Percentiles rank a stretch among this genome's conserved stretches.
Conservation (phyloP, 37 sponge, comb jelly and placozoan species). For the Ianthella basta region DNA sequence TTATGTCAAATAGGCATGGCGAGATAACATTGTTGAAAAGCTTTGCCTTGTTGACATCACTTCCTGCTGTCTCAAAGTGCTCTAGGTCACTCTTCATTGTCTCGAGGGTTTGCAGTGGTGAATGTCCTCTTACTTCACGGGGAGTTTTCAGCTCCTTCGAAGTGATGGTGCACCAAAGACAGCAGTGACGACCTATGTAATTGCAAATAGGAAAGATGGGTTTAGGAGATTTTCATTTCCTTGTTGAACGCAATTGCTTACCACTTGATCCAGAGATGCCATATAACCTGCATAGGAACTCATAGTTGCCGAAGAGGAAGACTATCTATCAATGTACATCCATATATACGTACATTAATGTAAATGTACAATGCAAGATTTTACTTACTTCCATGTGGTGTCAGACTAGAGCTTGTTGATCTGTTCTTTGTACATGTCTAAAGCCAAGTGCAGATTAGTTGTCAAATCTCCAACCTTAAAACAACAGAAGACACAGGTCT, state of each 20-base stretch:
- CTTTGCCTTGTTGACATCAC: not conserved
- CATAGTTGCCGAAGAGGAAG: slow-evolving; percentile 58
- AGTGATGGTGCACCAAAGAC: slow-evolving; percentile 54
- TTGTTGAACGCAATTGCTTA: not conserved
- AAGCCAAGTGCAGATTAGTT: slow-evolving; percentile 40
- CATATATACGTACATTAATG: not conserved
- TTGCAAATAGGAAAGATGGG: not conserved
- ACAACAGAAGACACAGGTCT: slow-evolving; percentile 16
- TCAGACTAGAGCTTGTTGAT: slow-evolving; percentile 18
- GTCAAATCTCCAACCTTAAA: slow-evolving; percentile 45
- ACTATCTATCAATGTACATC: slow-evolving; percentile 6
- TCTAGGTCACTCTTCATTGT: not conserved
- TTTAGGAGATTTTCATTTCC: not conserved
- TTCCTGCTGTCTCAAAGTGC: not conserved
- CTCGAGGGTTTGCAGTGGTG: not conserved
- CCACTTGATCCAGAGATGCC: slow-evolving; percentile 58
- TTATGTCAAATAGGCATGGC: not conserved
- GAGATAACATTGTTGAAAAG: slow-evolving; percentile 11
- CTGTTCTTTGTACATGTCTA: slow-evolving; percentile 38
- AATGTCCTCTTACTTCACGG: not conserved
- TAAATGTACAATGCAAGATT: not conserved
- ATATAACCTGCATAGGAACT: slow-evolving; percentile 48
- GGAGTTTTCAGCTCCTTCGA: slow-evolving; percentile 14
- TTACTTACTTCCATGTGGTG: slow-evolving; percentile 36
- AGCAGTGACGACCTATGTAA: slow-evolving; percentile 39